Base-by-base conservation (phyloP, 1,140 invertebrate species). In the Drosophila bifasciata region DNA sequence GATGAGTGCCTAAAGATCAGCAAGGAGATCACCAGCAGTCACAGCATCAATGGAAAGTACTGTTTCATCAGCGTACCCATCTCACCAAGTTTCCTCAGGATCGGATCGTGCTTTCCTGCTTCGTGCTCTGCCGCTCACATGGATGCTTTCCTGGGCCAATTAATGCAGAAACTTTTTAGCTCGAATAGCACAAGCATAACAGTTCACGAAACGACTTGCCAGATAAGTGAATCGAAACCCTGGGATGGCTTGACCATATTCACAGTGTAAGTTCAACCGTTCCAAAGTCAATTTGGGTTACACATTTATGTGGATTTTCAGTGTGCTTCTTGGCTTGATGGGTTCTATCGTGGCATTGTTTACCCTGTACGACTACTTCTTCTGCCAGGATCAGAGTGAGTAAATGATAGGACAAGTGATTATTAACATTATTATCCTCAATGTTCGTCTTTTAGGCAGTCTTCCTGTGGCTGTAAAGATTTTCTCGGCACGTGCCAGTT, bases 401-500 rank as follows among this genome's bases (percentile, higher is more conserved):
- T 78, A 19, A 0, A 49, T 36, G 0, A 4, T 0, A 8, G 19
- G 7, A 13, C 0, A 13, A 9, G 5, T n/a, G 0, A 4, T 1
- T 1, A 8, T 8, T 8, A 8, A 13, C n/a, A 41, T 32, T 7
- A 21, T 41, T 49, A 2, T 11, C 1, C 51, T 51, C 23, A 21
- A 8, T 17, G 7, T 25, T 17, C 23, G 13, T 23, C 13, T 19
- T 32, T 3, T 11, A 83, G 80, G 36, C 39, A 21, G 64, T 43
- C 6, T 72, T 9, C 66, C 79, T 1, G 25, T 25, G 1, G 7
- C 68, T 36, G 52, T 83, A 0, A 76, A 76, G 44, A 62, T 70
- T 9, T 70, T 77, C 16, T 83, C 79, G 0, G 69, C 66, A 16
- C 67, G 79, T 4, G 70, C 56, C 11, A 81, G 76, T 55, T 67